phyloP scores from a whole-genome alignment of 2,113 vertebrate species.

The Psettodes erumei region DNA sequence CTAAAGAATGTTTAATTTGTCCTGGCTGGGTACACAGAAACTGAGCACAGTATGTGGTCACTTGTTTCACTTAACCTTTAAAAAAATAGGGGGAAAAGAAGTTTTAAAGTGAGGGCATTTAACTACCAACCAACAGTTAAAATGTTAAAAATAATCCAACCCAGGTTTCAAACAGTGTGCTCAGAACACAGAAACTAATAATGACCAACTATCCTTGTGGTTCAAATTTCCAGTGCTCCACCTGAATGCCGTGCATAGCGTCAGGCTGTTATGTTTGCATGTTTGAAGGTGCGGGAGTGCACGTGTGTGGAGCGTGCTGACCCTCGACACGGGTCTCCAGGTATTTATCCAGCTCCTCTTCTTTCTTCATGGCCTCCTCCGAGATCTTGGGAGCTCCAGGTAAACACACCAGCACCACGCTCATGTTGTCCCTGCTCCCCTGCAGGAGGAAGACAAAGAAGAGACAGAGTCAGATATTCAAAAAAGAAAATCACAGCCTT shows the following conservation, averaged over 20 bases:
- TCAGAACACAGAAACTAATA: neutral
- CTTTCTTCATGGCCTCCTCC: conserved; percentile 94
- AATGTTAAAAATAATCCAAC: neutral
- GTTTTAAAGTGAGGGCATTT: neutral
- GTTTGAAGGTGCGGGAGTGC: neutral
- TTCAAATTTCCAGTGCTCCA: neutral
- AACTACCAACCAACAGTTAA: neutral
- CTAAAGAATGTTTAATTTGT: conserved; percentile 57
- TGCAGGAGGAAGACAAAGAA: conserved; percentile 60
- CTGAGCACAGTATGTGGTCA: conserved; percentile 24
- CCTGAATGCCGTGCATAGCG: no score
- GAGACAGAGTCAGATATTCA: no score
- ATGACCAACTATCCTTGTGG: neutral
- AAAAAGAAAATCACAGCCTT: no score
- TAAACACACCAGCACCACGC: conserved; percentile 98
- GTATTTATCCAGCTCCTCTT: conserved; percentile 95
- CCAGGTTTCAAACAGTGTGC: neutral
- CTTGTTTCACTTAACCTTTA: conserved; percentile 12
- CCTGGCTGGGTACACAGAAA: conserved; percentile 32
- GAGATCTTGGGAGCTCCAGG: conserved; percentile 95
- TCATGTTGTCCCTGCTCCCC: conserved; percentile 99
- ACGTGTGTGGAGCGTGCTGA: conserved; percentile 74
- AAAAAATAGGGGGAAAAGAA: no score
- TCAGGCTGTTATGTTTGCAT: neutral
- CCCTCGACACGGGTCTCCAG: conserved; percentile 96